Evolutionary conservation across 2,113 vertebrate genomes (phyloP).

Genomic region (Sylvilagus bachmani): DNA sequence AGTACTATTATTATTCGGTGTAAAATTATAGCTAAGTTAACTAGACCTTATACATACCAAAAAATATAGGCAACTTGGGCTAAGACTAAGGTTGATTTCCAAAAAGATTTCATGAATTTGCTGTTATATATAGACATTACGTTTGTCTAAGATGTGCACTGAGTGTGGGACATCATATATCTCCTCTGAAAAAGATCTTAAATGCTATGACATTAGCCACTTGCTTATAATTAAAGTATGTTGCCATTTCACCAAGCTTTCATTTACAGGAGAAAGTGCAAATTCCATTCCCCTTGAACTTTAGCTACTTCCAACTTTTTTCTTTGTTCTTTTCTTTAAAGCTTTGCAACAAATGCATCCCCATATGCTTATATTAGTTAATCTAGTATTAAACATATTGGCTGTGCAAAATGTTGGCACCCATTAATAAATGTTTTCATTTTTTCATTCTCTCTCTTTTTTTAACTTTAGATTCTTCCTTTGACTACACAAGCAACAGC

Average conservation of each 20-base stretch:
- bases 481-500: slow-evolving; percentile 94
- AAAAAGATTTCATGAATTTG: slow-evolving; percentile 63
- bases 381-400: slow-evolving; percentile 94
- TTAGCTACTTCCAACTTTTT: slow-evolving; percentile 90
- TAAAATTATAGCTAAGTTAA: slow-evolving; percentile 14
- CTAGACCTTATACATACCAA: neutral
- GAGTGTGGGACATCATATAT: slow-evolving; percentile 77
- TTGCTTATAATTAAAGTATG: slow-evolving; percentile 90
- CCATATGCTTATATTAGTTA: slow-evolving; percentile 95
- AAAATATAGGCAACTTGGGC: neutral
- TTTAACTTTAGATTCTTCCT: slow-evolving; percentile 91
- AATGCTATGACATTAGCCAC: slow-evolving; percentile 91
- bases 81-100: slow-evolving; percentile 52
- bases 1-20: neutral
- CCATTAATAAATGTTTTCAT: slow-evolving; percentile 94
- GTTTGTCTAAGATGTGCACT: slow-evolving; percentile 69
- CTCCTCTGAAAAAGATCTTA: slow-evolving; percentile 75
- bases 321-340: slow-evolving; percentile 94
- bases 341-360: slow-evolving; percentile 91
- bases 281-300: slow-evolving; percentile 90
- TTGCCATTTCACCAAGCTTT: slow-evolving; percentile 91
- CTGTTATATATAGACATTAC: slow-evolving; percentile 66
- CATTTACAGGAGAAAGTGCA: slow-evolving; percentile 91
- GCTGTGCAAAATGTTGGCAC: slow-evolving; percentile 92
- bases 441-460: slow-evolving; percentile 88